Conservation (phyloP, 64 coral and sea anemone genomes). For the Acropora tenuis region DNA sequence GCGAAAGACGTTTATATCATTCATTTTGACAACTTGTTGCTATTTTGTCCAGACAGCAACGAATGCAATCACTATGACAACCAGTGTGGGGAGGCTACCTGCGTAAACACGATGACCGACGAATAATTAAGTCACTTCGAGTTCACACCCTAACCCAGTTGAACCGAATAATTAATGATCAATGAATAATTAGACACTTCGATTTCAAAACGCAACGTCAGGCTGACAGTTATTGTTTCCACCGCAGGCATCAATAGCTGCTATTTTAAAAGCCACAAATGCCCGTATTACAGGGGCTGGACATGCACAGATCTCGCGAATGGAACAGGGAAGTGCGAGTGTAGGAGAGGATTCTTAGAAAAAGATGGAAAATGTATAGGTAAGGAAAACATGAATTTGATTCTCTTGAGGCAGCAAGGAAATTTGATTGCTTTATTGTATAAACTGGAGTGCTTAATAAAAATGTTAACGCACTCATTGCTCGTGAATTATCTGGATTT, state of each 20-base stretch:
- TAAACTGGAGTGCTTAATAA: no score
- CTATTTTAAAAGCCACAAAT: not conserved
- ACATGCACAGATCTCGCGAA: not conserved
- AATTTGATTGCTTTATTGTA: no score
- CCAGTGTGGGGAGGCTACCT: not conserved
- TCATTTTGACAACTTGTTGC: not conserved
- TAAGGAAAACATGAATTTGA: not conserved
- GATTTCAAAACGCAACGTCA: no score
- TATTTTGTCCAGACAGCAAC: not conserved
- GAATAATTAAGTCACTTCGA: no score
- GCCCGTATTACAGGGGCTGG: not conserved
- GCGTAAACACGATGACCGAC: not conserved
- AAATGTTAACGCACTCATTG: no score
- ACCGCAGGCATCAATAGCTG: conserved; percentile 2
- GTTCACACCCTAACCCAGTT: no score
- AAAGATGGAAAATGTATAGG: conserved; percentile 5
- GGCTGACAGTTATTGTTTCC: not conserved
- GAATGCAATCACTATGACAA: not conserved
- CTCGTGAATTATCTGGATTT: no score
- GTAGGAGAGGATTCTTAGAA: conserved; percentile 8
- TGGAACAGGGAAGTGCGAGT: not conserved
- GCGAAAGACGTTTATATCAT: no score
- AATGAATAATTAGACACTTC: no score
- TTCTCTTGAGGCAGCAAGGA: no score
- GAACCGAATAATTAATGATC: no score